Base-by-base conservation (phyloP, 2,888 invertebrate species). In the Caradrina clavipalpis region DNA sequence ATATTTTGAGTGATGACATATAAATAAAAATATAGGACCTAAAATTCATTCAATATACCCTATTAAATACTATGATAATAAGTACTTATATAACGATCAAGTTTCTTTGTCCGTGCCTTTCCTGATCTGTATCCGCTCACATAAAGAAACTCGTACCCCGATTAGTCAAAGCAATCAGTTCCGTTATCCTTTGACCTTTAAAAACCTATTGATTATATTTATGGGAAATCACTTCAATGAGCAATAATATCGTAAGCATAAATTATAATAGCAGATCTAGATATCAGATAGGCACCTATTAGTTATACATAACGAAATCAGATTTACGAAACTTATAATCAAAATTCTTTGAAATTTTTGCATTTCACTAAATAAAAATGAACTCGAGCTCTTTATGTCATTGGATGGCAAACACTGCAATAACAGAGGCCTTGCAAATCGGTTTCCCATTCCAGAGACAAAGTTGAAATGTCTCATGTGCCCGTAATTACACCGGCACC, bases 161-260 rank as follows among this genome's bases (percentile, higher is more conserved):
- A 73, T 72, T 60, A 59, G 59, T 73, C 50, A 60, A 22, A 39
- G 39, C 47, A 21, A 42, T 54, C n/a, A 60, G 54, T 59, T 59
- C 66, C 67, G 59, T n/a, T 58, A 55, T 55, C 26, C 60, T 42
- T 51, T 56, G 50, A 60, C 59, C 56, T 67, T 51, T 49, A 73
- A 1, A 39, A 31, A 50, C 54, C 4, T 19, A n/a, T 49, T 21
- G 7, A 21, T 62, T 13, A 3, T 26, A 2, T 15, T 15, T 49
- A 61, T 17, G 31, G 31, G 21, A 31, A 69, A 31, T 15, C 15
- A 31, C 3, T 61, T 54, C 7, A 42, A 42, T 59, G 15, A 53
- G 15, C 6, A 54, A 47, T 15, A 68, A 26, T 21, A 54, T 45
- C 8, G 8, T 45, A 11, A 19, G 13, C 39, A 21, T 15, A 4